These are phyloP conservation scores for Bhutanitis thaidina DNA, from an alignment of 2,888 invertebrate genomes.

Conservation along the genomic window DNA sequence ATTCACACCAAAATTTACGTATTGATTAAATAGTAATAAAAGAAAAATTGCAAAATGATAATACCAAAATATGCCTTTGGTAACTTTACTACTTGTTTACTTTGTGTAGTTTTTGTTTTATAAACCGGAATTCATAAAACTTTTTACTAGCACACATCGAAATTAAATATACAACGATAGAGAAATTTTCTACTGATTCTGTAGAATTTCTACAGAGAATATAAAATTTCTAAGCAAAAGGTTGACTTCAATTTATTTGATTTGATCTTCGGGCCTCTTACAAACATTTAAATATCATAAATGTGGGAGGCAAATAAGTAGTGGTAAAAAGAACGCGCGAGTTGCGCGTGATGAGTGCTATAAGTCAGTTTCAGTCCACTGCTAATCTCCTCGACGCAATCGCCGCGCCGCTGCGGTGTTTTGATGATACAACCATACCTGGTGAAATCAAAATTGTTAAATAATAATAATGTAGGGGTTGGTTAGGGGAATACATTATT, in stretches of 20 bases:
- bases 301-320: constrained; percentile 5
- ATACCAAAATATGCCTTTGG: too few species aligned
- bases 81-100: too few species aligned
- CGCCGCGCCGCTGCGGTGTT: constrained; percentile 75
- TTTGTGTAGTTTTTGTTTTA: neutral
- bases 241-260: neutral
- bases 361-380: constrained; percentile 78
- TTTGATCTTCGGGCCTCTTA: neutral
- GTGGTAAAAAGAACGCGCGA: constrained; percentile 23
- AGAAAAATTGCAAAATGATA: too few species aligned
- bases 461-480: neutral
- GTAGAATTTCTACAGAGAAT: neutral
- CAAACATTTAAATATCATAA: constrained; percentile 10
- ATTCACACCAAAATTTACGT: neutral
- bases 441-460: constrained; percentile 18
- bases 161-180: neutral
- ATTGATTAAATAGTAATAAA: neutral
- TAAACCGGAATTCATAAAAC: neutral
- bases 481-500: too few species aligned
- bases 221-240: neutral
- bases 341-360: constrained; percentile 54
- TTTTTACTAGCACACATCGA: neutral
- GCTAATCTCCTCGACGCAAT: constrained; percentile 82
- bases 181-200: neutral
- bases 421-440: constrained; percentile 74